phyloP scores from a whole-genome alignment of 2,888 invertebrate genomes.

The Plutella xylostella region DNA sequence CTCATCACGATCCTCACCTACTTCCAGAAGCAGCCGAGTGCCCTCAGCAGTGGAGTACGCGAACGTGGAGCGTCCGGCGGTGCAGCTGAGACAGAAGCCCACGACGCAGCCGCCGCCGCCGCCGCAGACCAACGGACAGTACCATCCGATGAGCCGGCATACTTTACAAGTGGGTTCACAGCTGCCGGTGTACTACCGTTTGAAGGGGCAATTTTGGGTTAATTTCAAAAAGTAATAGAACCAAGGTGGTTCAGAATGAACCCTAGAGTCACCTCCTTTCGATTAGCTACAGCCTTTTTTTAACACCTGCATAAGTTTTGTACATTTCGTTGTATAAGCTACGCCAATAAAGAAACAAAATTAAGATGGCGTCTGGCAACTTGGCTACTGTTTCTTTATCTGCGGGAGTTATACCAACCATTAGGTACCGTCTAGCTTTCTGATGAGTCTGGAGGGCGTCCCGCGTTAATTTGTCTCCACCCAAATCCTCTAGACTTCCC shows the following conservation, averaged over 20 bases:
- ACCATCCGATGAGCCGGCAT: slow-evolving; percentile 78
- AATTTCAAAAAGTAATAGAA: no score
- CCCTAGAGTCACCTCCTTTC: no score
- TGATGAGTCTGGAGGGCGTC: no score
- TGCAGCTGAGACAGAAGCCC: slow-evolving; percentile 47
- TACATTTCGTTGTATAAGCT: no score
- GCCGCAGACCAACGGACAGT: slow-evolving; percentile 39
- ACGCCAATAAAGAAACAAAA: no score
- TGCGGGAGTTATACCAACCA: no score
- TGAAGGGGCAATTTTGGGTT: background rate
- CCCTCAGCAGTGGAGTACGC: slow-evolving; percentile 70
- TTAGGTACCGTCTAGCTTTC: no score
- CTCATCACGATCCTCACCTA: background rate
- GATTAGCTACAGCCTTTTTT: no score
- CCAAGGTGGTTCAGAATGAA: no score
- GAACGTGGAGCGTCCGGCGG: slow-evolving; percentile 60
- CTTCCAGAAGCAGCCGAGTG: slow-evolving; percentile 67
- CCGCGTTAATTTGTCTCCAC: background rate
- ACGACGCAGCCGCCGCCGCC: slow-evolving; percentile 41
- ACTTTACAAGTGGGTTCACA: slow-evolving; percentile 71
- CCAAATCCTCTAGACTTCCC: background rate
- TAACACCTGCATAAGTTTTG: no score
- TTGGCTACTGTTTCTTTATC: no score
- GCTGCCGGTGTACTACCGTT: background rate
- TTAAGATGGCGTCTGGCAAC: no score